Base-by-base conservation (phyloP, 2,888 invertebrate species). In the Homarus gammarus region DNA sequence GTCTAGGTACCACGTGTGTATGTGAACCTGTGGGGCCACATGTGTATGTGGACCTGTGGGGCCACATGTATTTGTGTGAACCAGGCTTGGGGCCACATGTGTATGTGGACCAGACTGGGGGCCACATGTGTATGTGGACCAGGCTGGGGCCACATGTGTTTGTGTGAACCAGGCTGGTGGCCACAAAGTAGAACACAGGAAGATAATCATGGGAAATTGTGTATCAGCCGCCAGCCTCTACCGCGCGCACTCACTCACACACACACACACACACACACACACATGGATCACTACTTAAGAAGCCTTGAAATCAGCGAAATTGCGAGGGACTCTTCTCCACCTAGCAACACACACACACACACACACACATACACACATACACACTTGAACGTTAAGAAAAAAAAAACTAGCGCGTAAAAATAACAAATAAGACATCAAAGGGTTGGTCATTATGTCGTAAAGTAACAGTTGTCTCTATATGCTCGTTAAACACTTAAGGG, bases 181-280 rank as follows among this genome's bases (percentile, higher is more conserved):
- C 8, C 36, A 40, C 40, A 10, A n/a, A 73, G 44, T n/a, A 44
- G 38, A 73, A 6, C 1, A 40, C 40, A 18, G 27, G 31, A 8
- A 44, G 38, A 10, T 78, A 49, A 44, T 40, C 0, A 51, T n/a
- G 15, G 18, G 33, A 31, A 27, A 10, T 1, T 22, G 6, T 22
- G 31, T 18, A 51, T 12, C 22, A 10, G 44, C 36, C 22, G 1
- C 22, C 68, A 18, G n/a, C n/a, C 49, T 31, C 70, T 33, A 44
- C 33, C 31, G 27, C 72, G 33, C 82, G 40, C 83, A 70, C 83
- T 68, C 83, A 49, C 51, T 49, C 83, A 36, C 36, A 36, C 33
- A 33, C 27, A 22, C 27, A 44, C 18, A 18, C 18, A 44, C 27
- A 40, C 44, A 0, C 0, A 40, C 3, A 3, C 27, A 40, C 27